Evolutionary conservation across 2,888 invertebrate species (phyloP), one percentile per base, ranked within the genome.

Genomic region (Cantharis flavilabris): DNA sequence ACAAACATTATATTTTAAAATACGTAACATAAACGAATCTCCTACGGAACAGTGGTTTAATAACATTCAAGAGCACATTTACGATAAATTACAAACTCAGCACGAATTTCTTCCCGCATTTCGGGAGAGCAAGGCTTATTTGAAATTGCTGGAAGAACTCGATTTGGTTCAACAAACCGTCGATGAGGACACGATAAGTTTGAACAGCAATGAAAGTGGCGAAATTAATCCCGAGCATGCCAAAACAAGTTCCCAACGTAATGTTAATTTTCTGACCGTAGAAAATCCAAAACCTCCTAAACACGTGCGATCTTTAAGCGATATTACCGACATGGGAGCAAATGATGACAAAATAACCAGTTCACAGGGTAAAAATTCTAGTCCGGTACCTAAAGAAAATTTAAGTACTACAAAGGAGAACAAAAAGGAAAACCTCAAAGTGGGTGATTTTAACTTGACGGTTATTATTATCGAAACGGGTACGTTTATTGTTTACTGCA

Each of bases 31-130:
- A 28, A 92, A 90, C 72, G 94, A 94, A 84, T 83, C 87, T 26
- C 92, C 93, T 5, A 90, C 90, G 26, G 93, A 95, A 76, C 89
- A 91, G 3, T 96, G 97, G 91, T 98, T 98, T 87, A 97, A 97
- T 86, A 94, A 95, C 79, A 91, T 96, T 16, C 95, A 96, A 88
- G 90, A 91, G 79, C 92, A 91, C 73, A 91, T 95, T 28, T 92
- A 93, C 79, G 93, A 93, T 83, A 93, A 89, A 84, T 88, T 90
- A 85, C 88, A 90, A 85, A 88, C 90, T 69, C 92, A 94, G 73
- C 91, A 92, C 26, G 90, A 90, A 75, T 93, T 91, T 85, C 88
- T 93, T 72, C 92, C 92, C 1, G 90, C 92, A 0, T 95, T 95
- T 86, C 92, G 92, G 79, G 90, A 91, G 81, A 93, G 92, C 79